Evolutionary conservation across 2,888 invertebrate genomes (phyloP), one percentile per base, ranked within the genome.

Genomic region (Brachyptera risi): DNA sequence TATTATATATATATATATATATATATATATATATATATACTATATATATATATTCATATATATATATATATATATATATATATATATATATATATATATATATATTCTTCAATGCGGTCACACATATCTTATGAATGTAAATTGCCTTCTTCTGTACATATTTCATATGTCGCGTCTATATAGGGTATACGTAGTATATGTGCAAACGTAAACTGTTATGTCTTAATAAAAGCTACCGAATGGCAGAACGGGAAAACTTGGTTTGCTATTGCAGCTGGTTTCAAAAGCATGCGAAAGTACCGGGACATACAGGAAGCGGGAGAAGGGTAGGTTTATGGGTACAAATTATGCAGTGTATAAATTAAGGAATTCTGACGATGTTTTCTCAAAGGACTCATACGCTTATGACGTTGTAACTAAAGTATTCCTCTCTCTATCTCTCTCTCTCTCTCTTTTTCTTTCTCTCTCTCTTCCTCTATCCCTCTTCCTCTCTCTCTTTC

Each of bases 281-380:
- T 3, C 7, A 17, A 31, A 54, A n/a, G 37, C 37, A 54, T 15
- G 54, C 37, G 19, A 54, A 37, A 54, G 54, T 54, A 37, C 23
- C 47, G 23, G 47, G n/a, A 24, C n/a, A 24, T 47, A 24, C 23
- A 47, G 23, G 11, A 17, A n/a, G 4, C 5, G 35, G 24, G 24
- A 15, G n/a, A n/a, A 24, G 47, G 47, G 47, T 21, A 40, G 54
- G 26, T 60, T 54, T 60, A 54, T 60, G 54, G 31, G 24, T 47
- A 44, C 40, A 56, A 60, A 60, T 60, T 60, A 56, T 60, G 60
- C 56, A 56, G 44, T 56, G 60, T 44, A 31, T 60, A 60, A 44
- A 31, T 56, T 60, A 56, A 44, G 37, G 44, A 44, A 60, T 54
- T 37, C 37, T 37, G 1, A 37, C 17, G 54, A 54, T 54, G 35